phyloP scores from a whole-genome alignment of 2,888 invertebrate genomes.

The Napeogenes inachia region DNA sequence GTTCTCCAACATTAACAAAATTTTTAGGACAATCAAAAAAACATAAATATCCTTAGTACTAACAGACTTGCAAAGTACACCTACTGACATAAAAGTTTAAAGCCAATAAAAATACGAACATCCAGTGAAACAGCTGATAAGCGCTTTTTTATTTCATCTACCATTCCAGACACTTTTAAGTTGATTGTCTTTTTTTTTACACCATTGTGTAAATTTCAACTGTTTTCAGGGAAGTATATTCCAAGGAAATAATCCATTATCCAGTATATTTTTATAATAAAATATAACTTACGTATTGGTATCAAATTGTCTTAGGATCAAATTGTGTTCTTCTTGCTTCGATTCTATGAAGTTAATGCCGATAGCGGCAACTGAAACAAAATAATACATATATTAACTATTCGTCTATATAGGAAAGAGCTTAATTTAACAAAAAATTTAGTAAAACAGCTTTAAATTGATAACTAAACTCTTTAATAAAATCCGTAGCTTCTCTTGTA shows the following conservation, averaged over 20 bases:
- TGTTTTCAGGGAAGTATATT: too few species aligned
- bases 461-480: not conserved
- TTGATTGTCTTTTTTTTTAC: constrained; percentile 24
- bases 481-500: not conserved
- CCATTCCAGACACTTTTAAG: constrained; percentile 34
- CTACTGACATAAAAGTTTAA: constrained; percentile 66
- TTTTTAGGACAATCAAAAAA: constrained; percentile 2
- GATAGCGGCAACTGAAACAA: constrained; percentile 51
- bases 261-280: not conserved
- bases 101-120: constrained; percentile 62
- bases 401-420: not conserved
- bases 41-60: constrained; percentile 10
- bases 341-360: constrained; percentile 35
- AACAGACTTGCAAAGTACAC: constrained; percentile 35
- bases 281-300: constrained; percentile 7
- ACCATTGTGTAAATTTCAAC: not conserved
- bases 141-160: constrained; percentile 65
- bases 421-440: not conserved
- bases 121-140: constrained; percentile 65
- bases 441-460: constrained; percentile 1
- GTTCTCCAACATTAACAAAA: not conserved
- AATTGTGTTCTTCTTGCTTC: constrained; percentile 38
- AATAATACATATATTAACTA: not conserved
- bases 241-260: not conserved
- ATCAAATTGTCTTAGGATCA: constrained; percentile 33